Base-by-base conservation (phyloP, 2,797 vertebrate genomes). In the Tangara arthus region DNA sequence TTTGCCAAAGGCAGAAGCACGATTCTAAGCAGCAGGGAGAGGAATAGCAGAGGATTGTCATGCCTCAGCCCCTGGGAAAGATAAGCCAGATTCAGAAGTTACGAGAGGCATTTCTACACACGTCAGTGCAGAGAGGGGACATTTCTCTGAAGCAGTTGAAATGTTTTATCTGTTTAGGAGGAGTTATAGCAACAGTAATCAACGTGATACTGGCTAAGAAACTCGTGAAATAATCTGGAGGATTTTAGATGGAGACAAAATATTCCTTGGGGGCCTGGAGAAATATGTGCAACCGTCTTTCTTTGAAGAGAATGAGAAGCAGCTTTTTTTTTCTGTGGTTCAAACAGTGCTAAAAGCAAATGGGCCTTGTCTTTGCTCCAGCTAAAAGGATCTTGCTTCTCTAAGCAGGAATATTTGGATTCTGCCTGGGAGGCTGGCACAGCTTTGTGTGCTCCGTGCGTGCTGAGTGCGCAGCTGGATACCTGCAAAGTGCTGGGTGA, bases 21-120 rank as follows among this genome's bases (percentile, higher is more conserved):
- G 0, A 0, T 64, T 70, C 22, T 56, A 68, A 89, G 61, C 63
- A 59, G 12, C 24, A 47, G 68, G 79, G 69, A 72, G 87, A 89
- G 87, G 57, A 94, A 86, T 24, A 89, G 63, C 8, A 0, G 53
- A 46, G 84, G 44, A 47, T 16, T 2, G 16, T 89, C 42, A 5
- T 86, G 53, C 69, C 55, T 80, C 4, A 32, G 69, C 76, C 50
- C 87, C 85, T 93, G 79, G 79, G 79, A 83, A 91, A 89, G 87
- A 89, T 85, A 89, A 92, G 79, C 55, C 72, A 72, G 69, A 75
- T 93, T 83, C 89, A 93, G 70, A 89, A 94, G 87, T 68, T 63
- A 83, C 42, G 79, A 96, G 63, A 94, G 47, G 82, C 59, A 88
- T 95, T 95, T 92, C 76, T 94, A 35, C 28, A 34, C 64, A 53